These are phyloP conservation scores for Odontocolon sp. DNA, from an alignment of 2,888 invertebrate genomes.

Conservation along the genomic window DNA sequence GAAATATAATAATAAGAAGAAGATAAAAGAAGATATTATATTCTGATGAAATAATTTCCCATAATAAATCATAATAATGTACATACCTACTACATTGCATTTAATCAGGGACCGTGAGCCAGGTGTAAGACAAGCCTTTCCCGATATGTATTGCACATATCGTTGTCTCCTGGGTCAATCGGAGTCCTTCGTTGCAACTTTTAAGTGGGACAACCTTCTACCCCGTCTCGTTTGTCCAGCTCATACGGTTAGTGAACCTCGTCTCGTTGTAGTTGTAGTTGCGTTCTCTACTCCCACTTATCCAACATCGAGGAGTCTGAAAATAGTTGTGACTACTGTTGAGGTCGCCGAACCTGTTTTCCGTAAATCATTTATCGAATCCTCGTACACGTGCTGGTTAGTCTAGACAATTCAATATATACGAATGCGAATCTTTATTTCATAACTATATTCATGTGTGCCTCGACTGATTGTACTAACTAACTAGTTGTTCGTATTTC, in stretches of 20 bases:
- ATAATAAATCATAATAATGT: background rate
- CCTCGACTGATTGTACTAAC: too few relatives aligned
- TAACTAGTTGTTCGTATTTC: too few relatives aligned
- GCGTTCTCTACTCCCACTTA: background rate
- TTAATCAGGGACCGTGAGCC: background rate
- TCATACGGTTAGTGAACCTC: conserved; percentile 1
- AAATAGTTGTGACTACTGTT: background rate
- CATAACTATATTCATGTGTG: too few relatives aligned
- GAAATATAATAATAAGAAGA: too few relatives aligned
- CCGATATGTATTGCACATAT: conserved; percentile 4
- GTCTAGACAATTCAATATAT: background rate
- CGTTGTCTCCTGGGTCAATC: conserved; percentile 12
- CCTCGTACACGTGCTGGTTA: conserved; percentile 3
- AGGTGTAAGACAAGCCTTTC: conserved; percentile 7
- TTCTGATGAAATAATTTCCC: conserved; percentile 33
- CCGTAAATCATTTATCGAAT: conserved; percentile 16
- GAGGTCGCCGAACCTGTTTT: conserved; percentile 43
- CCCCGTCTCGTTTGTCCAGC: background rate
- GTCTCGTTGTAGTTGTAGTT: conserved; percentile 12
- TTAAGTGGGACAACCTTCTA: conserved; percentile 32
- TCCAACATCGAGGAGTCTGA: background rate
- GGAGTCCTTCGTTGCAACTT: conserved; percentile 19
- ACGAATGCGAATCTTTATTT: background rate
- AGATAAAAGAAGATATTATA: too few relatives aligned
- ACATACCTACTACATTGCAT: background rate